Evolutionary conservation across 2,113 vertebrate genomes (phyloP).

Genomic region (Sphyrna mokarran): DNA sequence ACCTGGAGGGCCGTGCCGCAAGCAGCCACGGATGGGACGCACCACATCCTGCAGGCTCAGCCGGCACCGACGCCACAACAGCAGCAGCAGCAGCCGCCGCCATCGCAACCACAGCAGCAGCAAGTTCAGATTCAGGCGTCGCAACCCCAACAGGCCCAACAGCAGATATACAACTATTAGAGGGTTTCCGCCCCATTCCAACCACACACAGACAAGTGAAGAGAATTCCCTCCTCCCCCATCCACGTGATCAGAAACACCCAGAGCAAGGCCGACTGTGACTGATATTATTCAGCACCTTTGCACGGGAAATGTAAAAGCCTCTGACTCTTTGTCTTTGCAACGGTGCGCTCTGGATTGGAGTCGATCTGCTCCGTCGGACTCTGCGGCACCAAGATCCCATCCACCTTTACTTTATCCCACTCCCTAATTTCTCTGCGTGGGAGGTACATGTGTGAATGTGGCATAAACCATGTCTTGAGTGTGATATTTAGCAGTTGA

Average conservation of each 20-base stretch:
- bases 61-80: constrained; percentile 48
- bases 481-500: constrained; percentile 13
- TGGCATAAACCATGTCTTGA: background rate
- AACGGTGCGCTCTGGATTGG: background rate
- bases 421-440: background rate
- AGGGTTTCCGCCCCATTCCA: background rate
- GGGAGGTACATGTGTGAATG: background rate
- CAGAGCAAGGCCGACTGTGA: background rate
- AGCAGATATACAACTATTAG: constrained; percentile 86
- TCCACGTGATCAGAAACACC: background rate
- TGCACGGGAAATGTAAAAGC: background rate
- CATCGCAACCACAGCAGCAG: constrained; percentile 42
- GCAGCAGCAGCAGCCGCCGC: constrained; percentile 54
- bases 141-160: background rate
- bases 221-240: background rate
- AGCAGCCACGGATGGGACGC: constrained; percentile 56
- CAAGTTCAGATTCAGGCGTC: background rate
- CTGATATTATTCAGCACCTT: background rate
- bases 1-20: constrained; percentile 73
- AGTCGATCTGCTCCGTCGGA: background rate
- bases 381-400: background rate
- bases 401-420: background rate
- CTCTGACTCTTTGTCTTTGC: too few relatives aligned
- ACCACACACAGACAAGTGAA: background rate
- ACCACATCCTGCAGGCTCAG: constrained; percentile 43